phyloP scores from a whole-genome alignment of 2,888 invertebrate species.

The Callosobruchus maculatus region DNA sequence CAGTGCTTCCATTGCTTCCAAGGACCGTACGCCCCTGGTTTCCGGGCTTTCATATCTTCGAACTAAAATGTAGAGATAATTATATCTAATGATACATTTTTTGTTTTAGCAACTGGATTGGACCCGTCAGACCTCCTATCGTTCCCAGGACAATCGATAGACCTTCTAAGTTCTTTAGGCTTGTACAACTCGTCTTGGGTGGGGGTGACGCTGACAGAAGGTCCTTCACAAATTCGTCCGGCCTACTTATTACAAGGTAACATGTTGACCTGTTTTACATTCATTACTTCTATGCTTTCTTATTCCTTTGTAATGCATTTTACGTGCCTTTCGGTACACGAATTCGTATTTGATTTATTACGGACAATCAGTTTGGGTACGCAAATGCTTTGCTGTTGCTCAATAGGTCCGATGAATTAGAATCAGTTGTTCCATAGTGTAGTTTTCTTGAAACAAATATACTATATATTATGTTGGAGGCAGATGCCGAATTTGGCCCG shows the following conservation, averaged over 20 bases:
- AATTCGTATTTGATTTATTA: neutral
- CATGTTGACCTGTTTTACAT: neutral
- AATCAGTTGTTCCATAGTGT: too few species aligned
- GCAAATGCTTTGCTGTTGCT: neutral
- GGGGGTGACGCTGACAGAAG: conserved; percentile 64
- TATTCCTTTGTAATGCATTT: neutral
- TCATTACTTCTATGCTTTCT: neutral
- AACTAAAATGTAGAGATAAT: too few species aligned
- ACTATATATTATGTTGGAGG: too few species aligned
- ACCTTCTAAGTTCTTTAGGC: conserved; percentile 75
- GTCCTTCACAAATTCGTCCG: conserved; percentile 66
- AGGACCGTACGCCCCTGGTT: too few species aligned
- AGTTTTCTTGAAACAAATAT: too few species aligned
- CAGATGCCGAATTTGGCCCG: too few species aligned
- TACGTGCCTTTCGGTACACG: neutral
- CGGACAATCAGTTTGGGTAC: neutral
- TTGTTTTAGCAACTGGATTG: conserved; percentile 56
- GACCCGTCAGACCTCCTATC: conserved; percentile 49
- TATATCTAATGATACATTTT: conserved; percentile 1
- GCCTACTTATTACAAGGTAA: conserved; percentile 72
- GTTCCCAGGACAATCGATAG: conserved; percentile 55
- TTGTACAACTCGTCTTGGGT: conserved; percentile 71
- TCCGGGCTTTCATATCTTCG: too few species aligned
- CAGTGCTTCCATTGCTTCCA: too few species aligned
- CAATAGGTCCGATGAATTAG: neutral